Evolutionary conservation across 2,113 vertebrate genomes (phyloP), one percentile per base, ranked within the genome.

Genomic region (Cottus gobio): DNA sequence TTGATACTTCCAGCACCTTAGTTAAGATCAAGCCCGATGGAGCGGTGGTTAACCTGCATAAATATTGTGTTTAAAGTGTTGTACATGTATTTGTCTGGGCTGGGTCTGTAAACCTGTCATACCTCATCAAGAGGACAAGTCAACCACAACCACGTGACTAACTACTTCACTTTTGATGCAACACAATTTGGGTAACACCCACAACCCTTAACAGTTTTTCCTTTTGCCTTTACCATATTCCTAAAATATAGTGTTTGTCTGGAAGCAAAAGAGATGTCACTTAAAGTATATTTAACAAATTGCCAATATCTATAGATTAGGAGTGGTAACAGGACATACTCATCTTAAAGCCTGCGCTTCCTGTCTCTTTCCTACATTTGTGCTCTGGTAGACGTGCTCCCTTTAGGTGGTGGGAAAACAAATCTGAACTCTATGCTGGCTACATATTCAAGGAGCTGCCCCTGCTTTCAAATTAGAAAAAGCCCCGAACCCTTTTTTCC

Each of bases 201-300:
- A 62, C n/a, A 62, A 71, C 15, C 61, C 62, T 44, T 42, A 79
- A 76, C 62, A 72, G 60, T 65, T 30, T 75, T 64, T 81, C 26
- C 31, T 24, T 65, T 62, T 7, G 1, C 46, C 39, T 72, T 56
- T 62, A 26, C 39, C 34, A 64, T 76, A 74, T 62, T 62, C 36
- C 57, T 71, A 77, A 79, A 87, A 82, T 82, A 82, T 61, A 69
- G 63, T 60, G 22, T 79, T 78, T 68, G 78, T 80, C 64, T 71
- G 50, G 81, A 57, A 54, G 18, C 56, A 70, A 69, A 64, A 80
- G 28, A 67, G 31, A 80, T 57, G 48, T 69, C 75, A 82, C 18
- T 58, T 16, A 67, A 52, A 80, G 57, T 12, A 71, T 44, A 62
- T 64, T 70, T 57, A 78, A 77, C 39, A 52, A 10, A 71, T 63